Evolutionary conservation across 2,113 vertebrate species (phyloP).

Genomic region (Aramus guarauna): DNA sequence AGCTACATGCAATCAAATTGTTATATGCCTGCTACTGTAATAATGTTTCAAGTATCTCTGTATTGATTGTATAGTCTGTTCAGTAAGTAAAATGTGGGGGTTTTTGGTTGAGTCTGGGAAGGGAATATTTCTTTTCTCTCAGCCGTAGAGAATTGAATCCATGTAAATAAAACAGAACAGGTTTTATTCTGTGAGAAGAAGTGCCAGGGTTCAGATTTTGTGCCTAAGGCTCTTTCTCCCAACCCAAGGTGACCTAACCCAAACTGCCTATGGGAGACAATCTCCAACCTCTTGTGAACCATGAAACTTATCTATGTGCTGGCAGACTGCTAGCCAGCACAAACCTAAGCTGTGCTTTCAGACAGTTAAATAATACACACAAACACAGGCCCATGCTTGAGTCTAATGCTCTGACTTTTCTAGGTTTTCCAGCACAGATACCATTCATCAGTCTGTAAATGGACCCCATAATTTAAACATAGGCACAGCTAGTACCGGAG

Average conservation of each 20-base stretch:
- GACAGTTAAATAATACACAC: not conserved
- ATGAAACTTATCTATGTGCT: not conserved
- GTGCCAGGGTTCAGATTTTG: not conserved
- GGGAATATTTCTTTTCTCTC: not conserved
- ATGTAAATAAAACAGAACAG: not conserved
- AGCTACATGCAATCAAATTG: not conserved
- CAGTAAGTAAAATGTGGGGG: not conserved
- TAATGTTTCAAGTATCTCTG: not conserved
- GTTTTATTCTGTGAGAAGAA: not conserved
- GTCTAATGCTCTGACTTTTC: not conserved
- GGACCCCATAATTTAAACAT: not conserved
- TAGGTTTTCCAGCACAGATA: not conserved
- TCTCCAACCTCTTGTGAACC: not conserved
- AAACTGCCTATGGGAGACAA: not conserved
- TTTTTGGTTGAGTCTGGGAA: not conserved
- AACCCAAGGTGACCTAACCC: not conserved
- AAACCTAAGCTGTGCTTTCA: not conserved
- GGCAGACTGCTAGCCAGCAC: not conserved
- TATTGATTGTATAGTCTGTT: not conserved
- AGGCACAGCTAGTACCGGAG: not conserved
- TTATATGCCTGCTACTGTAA: not conserved
- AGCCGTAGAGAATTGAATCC: not conserved
- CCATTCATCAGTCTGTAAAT: not conserved
- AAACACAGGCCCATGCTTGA: not conserved
- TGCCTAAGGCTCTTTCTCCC: not conserved